These are phyloP conservation scores for Aelia acuminata DNA, from an alignment of 2,888 invertebrate genomes.

Conservation along the genomic window DNA sequence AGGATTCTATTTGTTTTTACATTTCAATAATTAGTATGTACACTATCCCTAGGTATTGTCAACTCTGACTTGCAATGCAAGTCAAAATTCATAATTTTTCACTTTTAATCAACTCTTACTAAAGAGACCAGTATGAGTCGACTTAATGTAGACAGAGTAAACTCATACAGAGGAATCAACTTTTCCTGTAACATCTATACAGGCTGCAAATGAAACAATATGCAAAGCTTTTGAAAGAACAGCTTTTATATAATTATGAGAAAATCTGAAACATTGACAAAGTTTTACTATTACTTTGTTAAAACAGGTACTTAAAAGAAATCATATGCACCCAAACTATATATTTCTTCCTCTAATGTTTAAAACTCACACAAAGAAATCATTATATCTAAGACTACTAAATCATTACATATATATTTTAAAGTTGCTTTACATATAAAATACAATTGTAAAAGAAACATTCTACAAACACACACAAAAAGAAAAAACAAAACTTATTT, in stretches of 20 bases:
- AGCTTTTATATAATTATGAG: background rate
- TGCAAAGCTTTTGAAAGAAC: background rate
- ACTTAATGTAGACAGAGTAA: too few species aligned
- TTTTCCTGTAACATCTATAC: background rate
- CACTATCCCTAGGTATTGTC: too few species aligned
- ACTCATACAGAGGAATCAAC: too few species aligned
- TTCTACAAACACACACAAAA: background rate
- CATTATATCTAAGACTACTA: background rate
- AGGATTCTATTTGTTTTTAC: too few species aligned
- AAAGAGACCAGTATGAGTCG: too few species aligned
- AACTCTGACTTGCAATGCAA: too few species aligned
- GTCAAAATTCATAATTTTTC: too few species aligned
- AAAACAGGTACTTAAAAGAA: background rate
- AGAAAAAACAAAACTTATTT: background rate
- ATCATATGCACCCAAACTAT: background rate
- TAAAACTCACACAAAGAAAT: background rate
- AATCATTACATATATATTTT: background rate
- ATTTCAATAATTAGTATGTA: too few species aligned
- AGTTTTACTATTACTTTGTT: too few species aligned
- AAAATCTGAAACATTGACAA: too few species aligned
- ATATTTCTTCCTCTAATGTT: background rate
- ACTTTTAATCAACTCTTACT: too few species aligned
- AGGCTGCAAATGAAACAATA: background rate
- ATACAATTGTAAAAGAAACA: background rate
- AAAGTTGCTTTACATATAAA: conserved; percentile 4